Conservation (phyloP, 2,113 vertebrate genomes). For the Conger conger region DNA sequence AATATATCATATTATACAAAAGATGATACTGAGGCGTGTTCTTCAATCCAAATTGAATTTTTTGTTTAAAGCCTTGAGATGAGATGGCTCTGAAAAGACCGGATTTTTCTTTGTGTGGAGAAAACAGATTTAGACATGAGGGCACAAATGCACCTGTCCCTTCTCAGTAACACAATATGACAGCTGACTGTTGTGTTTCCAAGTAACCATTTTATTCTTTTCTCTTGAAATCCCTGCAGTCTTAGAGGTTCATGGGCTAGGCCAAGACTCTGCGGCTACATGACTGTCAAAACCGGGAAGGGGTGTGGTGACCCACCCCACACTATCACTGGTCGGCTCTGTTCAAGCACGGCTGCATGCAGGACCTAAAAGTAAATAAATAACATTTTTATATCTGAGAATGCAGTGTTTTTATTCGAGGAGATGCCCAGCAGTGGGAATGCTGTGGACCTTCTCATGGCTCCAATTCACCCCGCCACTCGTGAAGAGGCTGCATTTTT, state of each 20-base stretch:
- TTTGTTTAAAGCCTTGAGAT: background rate
- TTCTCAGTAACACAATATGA: constrained; percentile 3
- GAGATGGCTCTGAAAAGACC: background rate
- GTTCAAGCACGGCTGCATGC: background rate
- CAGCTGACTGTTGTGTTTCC: background rate
- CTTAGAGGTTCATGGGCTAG: background rate
- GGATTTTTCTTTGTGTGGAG: background rate
- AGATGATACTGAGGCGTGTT: background rate
- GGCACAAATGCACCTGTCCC: background rate
- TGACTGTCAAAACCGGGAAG: background rate
- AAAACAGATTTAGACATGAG: background rate
- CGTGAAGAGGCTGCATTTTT: background rate
- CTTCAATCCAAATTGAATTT: background rate
- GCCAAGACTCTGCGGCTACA: background rate
- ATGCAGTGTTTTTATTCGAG: background rate
- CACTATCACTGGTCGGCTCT: too few relatives aligned
- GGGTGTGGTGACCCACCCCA: background rate
- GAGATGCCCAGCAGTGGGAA: background rate
- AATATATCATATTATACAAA: background rate
- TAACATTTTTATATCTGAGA: background rate
- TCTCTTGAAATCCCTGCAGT: background rate
- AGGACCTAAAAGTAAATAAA: background rate
- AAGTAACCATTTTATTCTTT: background rate
- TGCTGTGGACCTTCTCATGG: background rate
- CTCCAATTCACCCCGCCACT: background rate